Evolutionary conservation across 2,888 invertebrate genomes (phyloP).

Genomic region (Ctenicera cuprea): DNA sequence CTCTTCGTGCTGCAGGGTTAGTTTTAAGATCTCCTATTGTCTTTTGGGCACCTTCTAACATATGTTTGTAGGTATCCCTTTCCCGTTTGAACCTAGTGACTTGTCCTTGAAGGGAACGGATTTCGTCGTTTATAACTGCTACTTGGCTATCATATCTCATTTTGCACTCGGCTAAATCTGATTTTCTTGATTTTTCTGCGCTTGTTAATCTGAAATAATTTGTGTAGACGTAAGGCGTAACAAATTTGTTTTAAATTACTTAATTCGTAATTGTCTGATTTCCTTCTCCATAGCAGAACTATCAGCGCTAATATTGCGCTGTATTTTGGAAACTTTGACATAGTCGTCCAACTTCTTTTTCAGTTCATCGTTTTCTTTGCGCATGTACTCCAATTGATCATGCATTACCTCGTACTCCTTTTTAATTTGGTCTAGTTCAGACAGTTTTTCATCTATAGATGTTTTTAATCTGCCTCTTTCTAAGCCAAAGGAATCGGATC

Average conservation of each 20-base stretch:
- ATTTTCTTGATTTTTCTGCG: slow-evolving; percentile 83
- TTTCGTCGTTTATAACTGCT: slow-evolving; percentile 86
- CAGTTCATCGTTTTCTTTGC: slow-evolving; percentile 87
- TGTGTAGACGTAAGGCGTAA: not conserved
- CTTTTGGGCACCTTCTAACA: slow-evolving; percentile 91
- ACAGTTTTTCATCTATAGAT: slow-evolving; percentile 83
- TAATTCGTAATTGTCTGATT: slow-evolving; percentile 80
- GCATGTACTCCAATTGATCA: slow-evolving; percentile 84
- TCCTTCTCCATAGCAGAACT: slow-evolving; percentile 86
- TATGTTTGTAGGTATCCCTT: slow-evolving; percentile 91
- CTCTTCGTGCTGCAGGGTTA: slow-evolving; percentile 73
- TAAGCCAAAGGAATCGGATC: slow-evolving; percentile 67
- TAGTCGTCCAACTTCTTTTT: slow-evolving; percentile 89
- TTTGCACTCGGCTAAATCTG: slow-evolving; percentile 87
- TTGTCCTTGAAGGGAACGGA: slow-evolving; percentile 87
- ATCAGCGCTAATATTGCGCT: slow-evolving; percentile 85
- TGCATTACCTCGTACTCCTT: slow-evolving; percentile 81
- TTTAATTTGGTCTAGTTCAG: slow-evolving; percentile 82
- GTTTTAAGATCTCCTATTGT: slow-evolving; percentile 85
- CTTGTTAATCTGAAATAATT: slow-evolving; percentile 71
- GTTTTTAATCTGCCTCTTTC: slow-evolving; percentile 83
- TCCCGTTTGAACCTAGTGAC: slow-evolving; percentile 89
- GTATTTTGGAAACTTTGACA: slow-evolving; percentile 88
- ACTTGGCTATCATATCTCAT: slow-evolving; percentile 90
- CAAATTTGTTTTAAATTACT: slow-evolving; percentile 67